Base-by-base conservation (phyloP, 2,888 invertebrate species). In the Pterostichus niger region DNA sequence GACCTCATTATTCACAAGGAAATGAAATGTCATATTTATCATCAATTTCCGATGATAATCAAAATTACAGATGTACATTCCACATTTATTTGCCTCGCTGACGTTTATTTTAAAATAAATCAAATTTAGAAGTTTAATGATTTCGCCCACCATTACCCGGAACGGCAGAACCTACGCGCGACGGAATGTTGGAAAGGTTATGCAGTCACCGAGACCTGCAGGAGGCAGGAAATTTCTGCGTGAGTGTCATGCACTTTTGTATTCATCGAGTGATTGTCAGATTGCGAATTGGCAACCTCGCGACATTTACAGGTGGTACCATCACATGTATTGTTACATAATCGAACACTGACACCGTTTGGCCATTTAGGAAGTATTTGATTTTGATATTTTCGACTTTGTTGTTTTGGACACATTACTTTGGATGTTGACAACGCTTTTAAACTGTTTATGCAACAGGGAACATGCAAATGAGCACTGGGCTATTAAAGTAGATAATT, bases 281-380 rank as follows among this genome's bases (percentile, higher is more conserved):
- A 10, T 54, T 11, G 10, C 49, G 10, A n/a, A 2, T 11, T 49
- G 49, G 49, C 49, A 49, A 13, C 49, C 24, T 76, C 9, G 40
- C 56, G 59, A 54, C 77, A 77, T 77, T 77, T 56, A 59, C 77
- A 77, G 77, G 77, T 77, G 59, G 77, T 77, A 77, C 1, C 77
- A 77, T 77, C 77, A 77, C 35, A 40, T 77, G 77, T 11, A 59
- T 77, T 64, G 40, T 77, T 77, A 33, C 77, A 17, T 77, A 56
- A 77, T 77, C 77, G 77, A 40, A 15, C 77, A 35, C 52, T 77
- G 77, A 77, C 77, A 77, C 31, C 9, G 56, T 17, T 56, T 17
- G 56, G 17, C 17, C 56, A 13, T 13, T 49, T 49, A 13, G 5
- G 49, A n/a, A 40, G 9, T 0, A 40, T 56, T 17, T 56, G 56